Conservation (phyloP, 2,113 vertebrate species). For the Pagrus major region DNA sequence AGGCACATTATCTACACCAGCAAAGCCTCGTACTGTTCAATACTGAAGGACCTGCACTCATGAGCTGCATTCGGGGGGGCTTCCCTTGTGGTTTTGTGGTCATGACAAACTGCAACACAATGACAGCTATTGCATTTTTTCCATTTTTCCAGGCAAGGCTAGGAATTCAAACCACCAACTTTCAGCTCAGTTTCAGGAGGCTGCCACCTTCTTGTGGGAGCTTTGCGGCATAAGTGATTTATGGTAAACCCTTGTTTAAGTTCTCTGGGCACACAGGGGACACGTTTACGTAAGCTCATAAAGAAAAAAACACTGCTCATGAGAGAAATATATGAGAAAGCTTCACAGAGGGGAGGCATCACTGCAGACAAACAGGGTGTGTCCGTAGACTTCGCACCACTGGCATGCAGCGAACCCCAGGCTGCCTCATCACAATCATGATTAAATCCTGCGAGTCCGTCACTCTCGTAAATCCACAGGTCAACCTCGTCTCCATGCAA, state of each 20-base stretch:
- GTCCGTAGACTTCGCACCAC: conserved; percentile 28
- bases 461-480: conserved; percentile 58
- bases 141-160: conserved; percentile 14
- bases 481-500: conserved; percentile 43
- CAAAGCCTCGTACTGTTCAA: conserved; percentile 16
- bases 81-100: conserved; percentile 12
- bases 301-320: conserved; percentile 27
- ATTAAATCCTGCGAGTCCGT: conserved; percentile 49
- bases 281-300: conserved; percentile 29
- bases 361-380: conserved; percentile 38
- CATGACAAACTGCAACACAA: conserved; percentile 25
- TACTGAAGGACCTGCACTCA: background rate
- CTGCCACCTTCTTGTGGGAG: background rate
- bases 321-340: conserved; percentile 29
- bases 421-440: conserved; percentile 51
- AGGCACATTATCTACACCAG: conserved; percentile 9
- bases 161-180: conserved; percentile 45
- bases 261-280: conserved; percentile 42
- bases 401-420: conserved; percentile 4
- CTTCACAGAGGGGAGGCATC: conserved; percentile 13
- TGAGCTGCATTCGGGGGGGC: background rate
- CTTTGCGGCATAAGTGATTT: conserved; percentile 44
- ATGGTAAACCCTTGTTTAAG: conserved; percentile 44
- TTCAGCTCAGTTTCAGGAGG: background rate
- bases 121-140: conserved; percentile 22